These are phyloP conservation scores for Hydrochoerus hydrochaeris DNA, from an alignment of 2,113 vertebrate species.

Conservation along the genomic window DNA sequence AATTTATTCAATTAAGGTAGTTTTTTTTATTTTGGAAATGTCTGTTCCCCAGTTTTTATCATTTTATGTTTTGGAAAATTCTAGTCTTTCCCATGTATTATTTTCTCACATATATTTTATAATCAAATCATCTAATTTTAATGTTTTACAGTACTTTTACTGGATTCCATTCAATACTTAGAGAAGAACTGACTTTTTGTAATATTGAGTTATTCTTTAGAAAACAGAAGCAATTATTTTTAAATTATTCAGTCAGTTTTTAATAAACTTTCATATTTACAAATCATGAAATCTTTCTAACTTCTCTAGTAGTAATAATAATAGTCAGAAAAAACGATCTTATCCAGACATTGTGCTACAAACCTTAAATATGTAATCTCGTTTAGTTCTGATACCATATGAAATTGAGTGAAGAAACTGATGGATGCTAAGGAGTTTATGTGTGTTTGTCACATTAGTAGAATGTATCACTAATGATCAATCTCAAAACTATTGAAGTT, in stretches of 20 bases:
- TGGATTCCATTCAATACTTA: slow-evolving; percentile 21
- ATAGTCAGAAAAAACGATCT: not conserved
- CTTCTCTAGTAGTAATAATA: not conserved
- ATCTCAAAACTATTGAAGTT: not conserved
- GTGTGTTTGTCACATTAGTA: not conserved
- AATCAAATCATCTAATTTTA: not conserved
- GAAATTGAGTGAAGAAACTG: not conserved
- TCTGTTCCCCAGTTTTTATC: not conserved
- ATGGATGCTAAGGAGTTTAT: not conserved
- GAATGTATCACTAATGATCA: not conserved
- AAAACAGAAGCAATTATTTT: not conserved
- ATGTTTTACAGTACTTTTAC: not conserved
- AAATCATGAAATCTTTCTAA: not conserved
- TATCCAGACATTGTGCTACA: not conserved
- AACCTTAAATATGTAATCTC: not conserved
- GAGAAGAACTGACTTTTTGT: not conserved
- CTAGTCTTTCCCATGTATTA: not conserved
- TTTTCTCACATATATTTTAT: not conserved
- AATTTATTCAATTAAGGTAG: not conserved
- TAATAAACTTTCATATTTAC: not conserved
- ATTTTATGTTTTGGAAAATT: not conserved
- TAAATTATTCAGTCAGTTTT: not conserved
- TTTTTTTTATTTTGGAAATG: not conserved
- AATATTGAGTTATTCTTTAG: not conserved
- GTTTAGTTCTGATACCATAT: not conserved